Percentiles rank a stretch among this genome's conserved stretches.
Conservation (phyloP, 92 coral and sea anemone genomes). For the Pocillopora grandis region DNA sequence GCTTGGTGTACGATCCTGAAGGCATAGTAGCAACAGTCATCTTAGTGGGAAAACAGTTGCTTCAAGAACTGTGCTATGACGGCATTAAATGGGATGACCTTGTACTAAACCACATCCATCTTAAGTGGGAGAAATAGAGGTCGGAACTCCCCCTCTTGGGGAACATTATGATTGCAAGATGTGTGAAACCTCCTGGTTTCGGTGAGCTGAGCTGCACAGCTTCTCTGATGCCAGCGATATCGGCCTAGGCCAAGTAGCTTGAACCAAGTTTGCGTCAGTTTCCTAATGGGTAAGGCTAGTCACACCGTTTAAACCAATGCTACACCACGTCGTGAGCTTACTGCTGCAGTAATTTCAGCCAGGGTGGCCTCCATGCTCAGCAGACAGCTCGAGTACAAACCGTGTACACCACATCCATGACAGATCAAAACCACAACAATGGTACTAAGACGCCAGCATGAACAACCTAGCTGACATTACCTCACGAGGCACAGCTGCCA, state of each 20-base stretch:
- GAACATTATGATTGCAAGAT: slow-evolving; percentile 44
- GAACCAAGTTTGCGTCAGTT: slow-evolving; percentile 46
- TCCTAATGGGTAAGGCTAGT: slow-evolving; percentile 65
- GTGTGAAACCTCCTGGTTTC: slow-evolving; percentile 71
- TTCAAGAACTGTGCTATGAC: slow-evolving; percentile 50
- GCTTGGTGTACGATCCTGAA: too few relatives aligned
- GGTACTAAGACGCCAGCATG: slow-evolving; percentile 8
- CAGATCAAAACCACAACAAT: slow-evolving; percentile 11
- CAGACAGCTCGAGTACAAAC: too few relatives aligned
- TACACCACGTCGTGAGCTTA: too few relatives aligned
- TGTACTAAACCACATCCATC: slow-evolving; percentile 30
- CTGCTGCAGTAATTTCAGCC: too few relatives aligned
- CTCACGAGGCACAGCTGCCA: slow-evolving; percentile 30
- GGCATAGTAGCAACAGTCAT: neutral
- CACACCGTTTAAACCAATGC: slow-evolving; percentile 42
- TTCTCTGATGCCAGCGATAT: slow-evolving; percentile 60
- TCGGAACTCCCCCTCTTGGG: slow-evolving; percentile 55
- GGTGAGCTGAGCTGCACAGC: slow-evolving; percentile 66
- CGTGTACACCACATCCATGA: slow-evolving; percentile 64
- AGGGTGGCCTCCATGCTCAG: too few relatives aligned
- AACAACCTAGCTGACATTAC: slow-evolving; percentile 41
- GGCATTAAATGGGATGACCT: slow-evolving; percentile 47
- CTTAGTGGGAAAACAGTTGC: slow-evolving; percentile 46
- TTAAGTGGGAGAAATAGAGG: slow-evolving; percentile 67
- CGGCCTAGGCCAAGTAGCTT: slow-evolving; percentile 51